These are phyloP conservation scores for Orycteropus afer DNA, from an alignment of 2,113 vertebrate species.

Conservation along the genomic window DNA sequence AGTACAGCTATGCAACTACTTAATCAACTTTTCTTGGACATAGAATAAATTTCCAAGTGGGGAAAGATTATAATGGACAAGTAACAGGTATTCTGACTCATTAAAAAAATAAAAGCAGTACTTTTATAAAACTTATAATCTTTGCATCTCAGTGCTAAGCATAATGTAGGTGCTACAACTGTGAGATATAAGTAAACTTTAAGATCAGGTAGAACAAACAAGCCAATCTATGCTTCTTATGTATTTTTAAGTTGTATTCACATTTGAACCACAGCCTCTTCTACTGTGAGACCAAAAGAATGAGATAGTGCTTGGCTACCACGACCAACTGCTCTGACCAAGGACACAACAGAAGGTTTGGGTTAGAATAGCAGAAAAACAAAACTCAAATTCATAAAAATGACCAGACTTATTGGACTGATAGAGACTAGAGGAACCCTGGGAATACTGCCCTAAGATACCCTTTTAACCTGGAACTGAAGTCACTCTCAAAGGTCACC, in stretches of 20 bases:
- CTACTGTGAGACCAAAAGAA: too few species aligned
- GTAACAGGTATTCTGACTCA: background rate
- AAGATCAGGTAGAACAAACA: slow-evolving; percentile 17
- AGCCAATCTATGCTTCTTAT: background rate
- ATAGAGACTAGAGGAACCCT: background rate
- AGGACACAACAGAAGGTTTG: too few species aligned
- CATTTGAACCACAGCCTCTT: background rate
- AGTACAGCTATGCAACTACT: background rate
- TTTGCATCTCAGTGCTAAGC: background rate
- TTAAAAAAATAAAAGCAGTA: background rate
- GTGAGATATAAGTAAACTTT: background rate
- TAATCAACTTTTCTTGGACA: slow-evolving; percentile 29
- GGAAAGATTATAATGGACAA: slow-evolving; percentile 33
- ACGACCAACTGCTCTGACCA: too few species aligned
- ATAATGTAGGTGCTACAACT: background rate
- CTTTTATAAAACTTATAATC: background rate
- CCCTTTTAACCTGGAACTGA: background rate
- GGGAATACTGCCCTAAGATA: background rate
- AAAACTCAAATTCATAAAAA: background rate
- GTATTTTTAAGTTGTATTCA: background rate
- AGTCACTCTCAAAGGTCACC: background rate
- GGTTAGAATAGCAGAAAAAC: too few species aligned
- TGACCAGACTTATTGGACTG: background rate
- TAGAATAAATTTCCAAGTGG: slow-evolving; percentile 11
- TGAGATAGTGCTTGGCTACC: too few species aligned